These are phyloP conservation scores for Epinephelus lanceolatus DNA, from an alignment of 2,113 vertebrate genomes.

Conservation along the genomic window DNA sequence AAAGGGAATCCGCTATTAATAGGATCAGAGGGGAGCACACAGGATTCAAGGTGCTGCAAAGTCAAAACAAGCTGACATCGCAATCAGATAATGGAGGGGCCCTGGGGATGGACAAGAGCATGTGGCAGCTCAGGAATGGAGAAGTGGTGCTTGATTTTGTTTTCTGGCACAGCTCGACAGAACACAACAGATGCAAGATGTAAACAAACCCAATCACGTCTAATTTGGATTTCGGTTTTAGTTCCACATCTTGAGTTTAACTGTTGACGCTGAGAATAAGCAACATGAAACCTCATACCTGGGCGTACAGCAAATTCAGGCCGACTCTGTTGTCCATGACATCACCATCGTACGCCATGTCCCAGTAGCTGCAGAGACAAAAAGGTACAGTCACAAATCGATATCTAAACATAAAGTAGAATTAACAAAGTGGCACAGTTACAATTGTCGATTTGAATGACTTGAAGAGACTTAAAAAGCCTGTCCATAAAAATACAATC, in stretches of 20 bases:
- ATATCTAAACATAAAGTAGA: not conserved
- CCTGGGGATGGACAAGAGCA: constrained; percentile 9
- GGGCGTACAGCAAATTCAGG: constrained; percentile 93
- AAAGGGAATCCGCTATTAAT: constrained; percentile 25
- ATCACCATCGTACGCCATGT: constrained; percentile 93
- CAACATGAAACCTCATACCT: constrained; percentile 84
- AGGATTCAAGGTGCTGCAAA: constrained; percentile 39
- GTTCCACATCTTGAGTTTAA: not conserved
- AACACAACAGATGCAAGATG: constrained; percentile 16
- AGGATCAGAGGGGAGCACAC: constrained; percentile 24
- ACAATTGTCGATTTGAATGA: not conserved
- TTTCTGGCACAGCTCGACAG: constrained; percentile 19
- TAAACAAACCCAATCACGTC: constrained; percentile 1
- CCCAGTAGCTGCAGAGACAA: constrained; percentile 92
- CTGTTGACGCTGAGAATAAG: not conserved
- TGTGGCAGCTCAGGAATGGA: constrained; percentile 11
- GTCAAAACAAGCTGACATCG: constrained; percentile 42
- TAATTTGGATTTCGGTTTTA: constrained; percentile 11
- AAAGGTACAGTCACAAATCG: not conserved
- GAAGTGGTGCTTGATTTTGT: constrained; percentile 6
- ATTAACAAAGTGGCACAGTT: not conserved
- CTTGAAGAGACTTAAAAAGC: not conserved
- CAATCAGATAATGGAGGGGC: constrained; percentile 30
- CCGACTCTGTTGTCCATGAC: constrained; percentile 97
- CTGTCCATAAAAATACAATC: not conserved